Base-by-base conservation (phyloP, 2,888 invertebrate genomes). In the Ichneumon xanthorius region DNA sequence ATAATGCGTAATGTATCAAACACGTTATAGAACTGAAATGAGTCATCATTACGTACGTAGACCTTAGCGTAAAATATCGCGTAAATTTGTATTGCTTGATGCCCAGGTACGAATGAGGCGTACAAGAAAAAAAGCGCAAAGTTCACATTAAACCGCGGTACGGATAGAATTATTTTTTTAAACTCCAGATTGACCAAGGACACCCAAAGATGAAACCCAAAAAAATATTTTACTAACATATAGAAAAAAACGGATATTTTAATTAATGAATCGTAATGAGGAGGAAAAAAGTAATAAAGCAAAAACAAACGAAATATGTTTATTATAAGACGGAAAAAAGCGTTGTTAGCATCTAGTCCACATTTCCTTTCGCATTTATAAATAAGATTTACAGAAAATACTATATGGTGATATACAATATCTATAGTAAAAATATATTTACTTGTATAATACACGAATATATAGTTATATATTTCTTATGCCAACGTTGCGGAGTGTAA, bases 201-300 rank as follows among this genome's bases (percentile, higher is more conserved):
- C 89, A 90, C 89, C 92, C 92, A 93, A 93, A 93, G 92, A 93
- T 91, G 82, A 91, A 91, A 86, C 88, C 92, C 92, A 93, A 93
- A 93, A 92, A 92, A 91, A 92, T 92, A 91, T 92, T 87, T 92
- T 91, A 92, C 86, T 91, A 90, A 89, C 88, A 87, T 88, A 88
- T 88, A 86, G 87, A 88, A 85, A 89, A 89, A 80, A 88, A 78
- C 71, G 82, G 86, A 89, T 86, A 89, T 88, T 88, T 89, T 89
- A 61, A 80, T 72, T 77, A 71, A 67, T 11, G 50, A 76, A 67
- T 33, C 33, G n/a, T 53, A 14, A 48, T 37, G 58, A 11, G 53
- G 16, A 40, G 30, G 53, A 11, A 30, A 48, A 83, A 68, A 40
- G n/a, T 72, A 67, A 68, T 40, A 48, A 77, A 40, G 30, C 9